Evolutionary conservation across 2,113 vertebrate species (phyloP), one percentile per base, ranked within the genome.

Genomic region (Suncus etruscus): DNA sequence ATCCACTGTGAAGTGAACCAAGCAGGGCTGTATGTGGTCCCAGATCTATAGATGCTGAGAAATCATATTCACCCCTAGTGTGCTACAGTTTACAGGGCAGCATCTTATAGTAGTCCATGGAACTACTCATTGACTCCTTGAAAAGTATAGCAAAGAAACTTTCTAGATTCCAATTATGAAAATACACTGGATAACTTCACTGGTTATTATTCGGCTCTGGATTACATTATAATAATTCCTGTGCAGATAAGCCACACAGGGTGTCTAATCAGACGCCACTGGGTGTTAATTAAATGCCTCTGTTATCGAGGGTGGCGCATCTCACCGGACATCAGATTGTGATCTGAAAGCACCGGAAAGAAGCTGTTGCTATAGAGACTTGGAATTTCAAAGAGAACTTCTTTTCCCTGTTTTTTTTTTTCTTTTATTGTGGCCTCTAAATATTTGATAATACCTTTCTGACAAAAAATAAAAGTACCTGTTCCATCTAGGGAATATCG

Each of bases 211-310:
- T 29, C 82, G 65, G 18, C 91, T 85, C 20, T 51, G 92, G 22
- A 45, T 51, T 83, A 54, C 48, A 74, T 74, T 88, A 51, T 77
- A 94, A 83, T 87, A 94, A 90, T 78, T 92, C 88, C 83, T 20
- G 29, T 70, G 50, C n/a, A 93, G 88, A 79, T 31, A 76, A 76
- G 77, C 10, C 83, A 61, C 83, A 65, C 31, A 32, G 90, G 80
- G 45, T 80, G 80, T 81, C 83, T 77, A 83, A 92, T 93, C 86
- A 93, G 18, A 95, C 76, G 32, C 92, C 45, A 90, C 50, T 86
- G 83, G 93, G 65, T 86, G 47, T 48, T 95, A 91, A 91, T 95
- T 94, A 94, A 95, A 96, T 3, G 48, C 5, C 45, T 86, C 70
- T 22, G 31, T 83, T 90, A 87, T 5, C 77, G 68, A 94, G 58